Percentiles rank a stretch among this genome's conserved stretches.
Conservation (phyloP, 2,113 vertebrate genomes). For the Lepus europaeus region DNA sequence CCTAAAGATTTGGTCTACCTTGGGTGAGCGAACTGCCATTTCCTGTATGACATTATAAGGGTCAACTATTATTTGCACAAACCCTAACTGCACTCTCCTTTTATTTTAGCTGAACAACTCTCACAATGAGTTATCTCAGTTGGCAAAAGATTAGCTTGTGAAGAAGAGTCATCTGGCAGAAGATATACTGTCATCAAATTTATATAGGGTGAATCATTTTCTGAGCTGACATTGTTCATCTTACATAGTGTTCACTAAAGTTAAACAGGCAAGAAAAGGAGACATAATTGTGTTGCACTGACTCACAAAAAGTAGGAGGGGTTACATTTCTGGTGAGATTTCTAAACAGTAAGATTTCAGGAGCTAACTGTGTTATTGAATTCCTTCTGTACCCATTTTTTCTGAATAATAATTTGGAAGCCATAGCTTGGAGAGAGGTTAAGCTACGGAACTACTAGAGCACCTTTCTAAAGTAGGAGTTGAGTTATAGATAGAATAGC, state of each 20-base stretch:
- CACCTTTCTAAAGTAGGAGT: not conserved
- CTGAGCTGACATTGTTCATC: not conserved
- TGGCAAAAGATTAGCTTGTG: not conserved
- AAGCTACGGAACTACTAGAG: not conserved
- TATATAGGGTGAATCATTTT: not conserved
- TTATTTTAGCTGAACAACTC: not conserved
- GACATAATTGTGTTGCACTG: not conserved
- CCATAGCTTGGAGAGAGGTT: not conserved
- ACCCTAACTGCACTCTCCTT: not conserved
- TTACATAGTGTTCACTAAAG: not conserved
- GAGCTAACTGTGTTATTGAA: not conserved
- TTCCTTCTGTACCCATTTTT: not conserved
- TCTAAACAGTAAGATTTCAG: not conserved
- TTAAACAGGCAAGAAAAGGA: not conserved
- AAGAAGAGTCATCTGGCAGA: slow-evolving; percentile 30
- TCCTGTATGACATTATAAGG: not conserved
- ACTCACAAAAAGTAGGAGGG: not conserved
- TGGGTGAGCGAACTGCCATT: not conserved
- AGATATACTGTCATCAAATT: not conserved
- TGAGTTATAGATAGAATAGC: not conserved
- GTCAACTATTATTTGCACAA: not conserved
- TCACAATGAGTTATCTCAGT: not conserved
- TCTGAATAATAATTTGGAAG: not conserved
- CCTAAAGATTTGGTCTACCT: not conserved
- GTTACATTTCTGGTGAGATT: not conserved